phyloP scores from a whole-genome alignment of 2,888 invertebrate genomes.

The Platycheirus rosarum region DNA sequence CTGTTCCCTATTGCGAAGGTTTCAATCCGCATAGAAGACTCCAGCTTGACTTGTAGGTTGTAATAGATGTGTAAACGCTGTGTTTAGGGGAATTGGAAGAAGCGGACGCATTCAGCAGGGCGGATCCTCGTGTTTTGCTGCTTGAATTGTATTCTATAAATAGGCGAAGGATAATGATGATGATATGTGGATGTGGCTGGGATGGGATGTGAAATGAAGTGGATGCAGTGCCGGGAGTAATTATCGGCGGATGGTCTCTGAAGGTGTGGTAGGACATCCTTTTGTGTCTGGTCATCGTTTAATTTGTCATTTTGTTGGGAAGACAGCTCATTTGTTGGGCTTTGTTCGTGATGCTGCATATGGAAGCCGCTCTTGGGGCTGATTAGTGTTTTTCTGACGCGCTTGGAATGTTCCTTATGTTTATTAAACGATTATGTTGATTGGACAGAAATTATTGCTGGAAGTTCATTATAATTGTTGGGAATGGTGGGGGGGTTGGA shows the following conservation, averaged over 20 bases:
- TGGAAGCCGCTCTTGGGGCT: background rate
- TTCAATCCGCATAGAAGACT: background rate
- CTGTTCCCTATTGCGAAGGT: background rate
- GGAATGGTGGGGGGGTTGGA: background rate
- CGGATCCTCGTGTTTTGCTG: slow-evolving; percentile 25
- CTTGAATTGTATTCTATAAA: slow-evolving; percentile 51
- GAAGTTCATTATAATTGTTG: background rate
- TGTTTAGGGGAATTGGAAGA: slow-evolving; percentile 42
- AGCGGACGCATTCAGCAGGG: slow-evolving; percentile 35
- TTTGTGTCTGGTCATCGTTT: slow-evolving; percentile 46
- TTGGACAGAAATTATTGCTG: slow-evolving; percentile 42
- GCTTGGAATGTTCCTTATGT: slow-evolving; percentile 22
- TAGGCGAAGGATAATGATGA: slow-evolving; percentile 60
- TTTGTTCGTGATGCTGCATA: background rate
- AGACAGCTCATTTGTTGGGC: slow-evolving; percentile 17
- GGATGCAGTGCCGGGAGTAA: slow-evolving; percentile 41
- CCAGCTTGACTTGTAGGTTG: slow-evolving; percentile 16
- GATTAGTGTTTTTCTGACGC: slow-evolving; percentile 39
- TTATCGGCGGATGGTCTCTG: slow-evolving; percentile 45
- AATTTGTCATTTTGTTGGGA: slow-evolving; percentile 60
- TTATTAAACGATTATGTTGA: slow-evolving; percentile 49
- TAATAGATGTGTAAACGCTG: slow-evolving; percentile 57
- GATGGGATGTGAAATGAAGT: background rate
- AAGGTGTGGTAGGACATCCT: slow-evolving; percentile 18
- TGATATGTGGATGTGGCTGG: background rate